Percentiles rank a stretch among this genome's conserved stretches.
Conservation (phyloP, 53 echinoderm and acorn worm species). For the Crossaster papposus region DNA sequence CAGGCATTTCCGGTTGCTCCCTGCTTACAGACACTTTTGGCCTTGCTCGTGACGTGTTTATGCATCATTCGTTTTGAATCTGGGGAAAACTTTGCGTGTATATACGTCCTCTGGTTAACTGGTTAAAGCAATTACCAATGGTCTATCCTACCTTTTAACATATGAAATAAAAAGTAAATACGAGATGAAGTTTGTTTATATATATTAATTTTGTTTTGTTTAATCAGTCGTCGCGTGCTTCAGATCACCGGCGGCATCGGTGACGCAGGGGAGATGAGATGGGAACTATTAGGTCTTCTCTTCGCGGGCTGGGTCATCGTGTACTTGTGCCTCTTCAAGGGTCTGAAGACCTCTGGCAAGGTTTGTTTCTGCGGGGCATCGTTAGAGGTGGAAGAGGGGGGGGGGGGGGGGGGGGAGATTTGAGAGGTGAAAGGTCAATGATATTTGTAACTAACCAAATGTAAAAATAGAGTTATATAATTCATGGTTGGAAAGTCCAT, state of each 20-base stretch:
- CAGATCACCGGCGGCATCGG: slow-evolving; percentile 79
- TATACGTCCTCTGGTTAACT: too few relatives aligned
- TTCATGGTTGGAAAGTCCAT: too few relatives aligned
- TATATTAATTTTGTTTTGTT: neutral
- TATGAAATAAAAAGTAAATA: too few relatives aligned
- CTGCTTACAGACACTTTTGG: too few relatives aligned
- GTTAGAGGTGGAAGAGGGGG: neutral
- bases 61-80: too few relatives aligned
- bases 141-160: too few relatives aligned
- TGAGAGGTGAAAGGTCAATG: neutral
- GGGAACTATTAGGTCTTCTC: slow-evolving; percentile 91
- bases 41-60: too few relatives aligned
- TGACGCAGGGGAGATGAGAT: slow-evolving; percentile 73
- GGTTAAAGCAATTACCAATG: too few relatives aligned
- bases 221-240: slow-evolving; percentile 80
- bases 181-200: too few relatives aligned
- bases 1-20: too few relatives aligned
- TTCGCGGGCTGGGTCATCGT: slow-evolving; percentile 85
- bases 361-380: slow-evolving; percentile 32
- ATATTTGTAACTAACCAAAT: neutral
- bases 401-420: neutral
- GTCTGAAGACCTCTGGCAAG: slow-evolving; percentile 89
- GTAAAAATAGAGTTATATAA: too few relatives aligned
- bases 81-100: too few relatives aligned
- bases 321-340: slow-evolving; percentile 92